A percentile compares a stretch with the other conserved stretches of the same genome.
These are phyloP conservation scores for Lacerta viridis DNA, from an alignment of 2,797 vertebrate genomes.

Conservation along the genomic window DNA sequence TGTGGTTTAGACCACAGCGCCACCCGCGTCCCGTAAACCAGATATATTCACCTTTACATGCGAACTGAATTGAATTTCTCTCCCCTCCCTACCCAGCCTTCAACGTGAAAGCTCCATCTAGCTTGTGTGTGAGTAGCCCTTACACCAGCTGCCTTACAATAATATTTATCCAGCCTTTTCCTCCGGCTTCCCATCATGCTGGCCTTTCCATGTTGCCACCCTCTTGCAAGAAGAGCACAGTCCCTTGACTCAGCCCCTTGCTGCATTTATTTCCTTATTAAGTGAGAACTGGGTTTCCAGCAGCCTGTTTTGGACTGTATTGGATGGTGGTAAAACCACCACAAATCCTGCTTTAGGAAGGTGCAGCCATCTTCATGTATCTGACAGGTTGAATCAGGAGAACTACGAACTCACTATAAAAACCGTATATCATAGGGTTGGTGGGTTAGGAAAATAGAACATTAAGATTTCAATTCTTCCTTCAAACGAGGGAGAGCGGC, in stretches of 20 bases:
- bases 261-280: not conserved
- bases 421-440: not conserved
- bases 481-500: not conserved
- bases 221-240: not conserved
- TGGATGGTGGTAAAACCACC: not conserved
- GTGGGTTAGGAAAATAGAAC: slow-evolving; percentile 2
- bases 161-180: slow-evolving; percentile 1
- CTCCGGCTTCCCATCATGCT: not conserved
- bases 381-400: not conserved
- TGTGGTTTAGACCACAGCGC: too few species aligned
- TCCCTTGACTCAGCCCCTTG: not conserved
- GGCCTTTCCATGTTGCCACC: not conserved
- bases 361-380: not conserved
- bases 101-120: too few species aligned
- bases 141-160: rapidly evolving
- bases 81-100: not conserved
- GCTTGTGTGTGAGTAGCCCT: not conserved
- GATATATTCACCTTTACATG: too few species aligned
- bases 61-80: too few species aligned
- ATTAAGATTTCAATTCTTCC: not conserved
- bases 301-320: rapidly evolving
- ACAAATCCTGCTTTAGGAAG: not conserved
- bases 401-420: not conserved
- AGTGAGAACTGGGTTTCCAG: rapidly evolving
- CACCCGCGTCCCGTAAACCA: too few species aligned